These are phyloP conservation scores for Sinocyclocheilus rhinocerous DNA, from an alignment of 2,113 vertebrate genomes.

Conservation along the genomic window DNA sequence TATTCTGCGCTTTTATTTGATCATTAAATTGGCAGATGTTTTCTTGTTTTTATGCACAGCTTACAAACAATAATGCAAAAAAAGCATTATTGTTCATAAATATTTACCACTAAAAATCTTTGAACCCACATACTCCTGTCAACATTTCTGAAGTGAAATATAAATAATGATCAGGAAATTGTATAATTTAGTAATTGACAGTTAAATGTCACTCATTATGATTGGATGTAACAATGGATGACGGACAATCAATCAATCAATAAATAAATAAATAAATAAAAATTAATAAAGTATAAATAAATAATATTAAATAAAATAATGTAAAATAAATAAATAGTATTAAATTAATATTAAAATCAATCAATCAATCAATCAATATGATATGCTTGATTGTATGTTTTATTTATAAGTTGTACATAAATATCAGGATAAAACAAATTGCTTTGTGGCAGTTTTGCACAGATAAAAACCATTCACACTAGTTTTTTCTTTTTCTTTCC, in stretches of 20 bases:
- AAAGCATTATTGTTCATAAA: not conserved
- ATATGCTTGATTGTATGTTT: not conserved
- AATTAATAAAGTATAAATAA: too few species aligned
- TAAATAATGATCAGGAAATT: not conserved
- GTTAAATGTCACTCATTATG: not conserved
- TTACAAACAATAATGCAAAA: not conserved
- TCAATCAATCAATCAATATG: too few species aligned
- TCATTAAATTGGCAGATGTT: not conserved
- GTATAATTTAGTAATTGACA: not conserved
- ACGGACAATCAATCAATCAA: too few species aligned
- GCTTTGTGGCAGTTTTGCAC: too few species aligned
- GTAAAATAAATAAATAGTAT: too few species aligned
- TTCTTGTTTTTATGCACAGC: constrained; percentile 5
- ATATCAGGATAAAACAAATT: not conserved
- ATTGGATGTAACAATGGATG: too few species aligned
- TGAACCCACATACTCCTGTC: not conserved
- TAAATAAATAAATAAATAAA: too few species aligned
- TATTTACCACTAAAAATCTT: not conserved
- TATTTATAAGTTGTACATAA: too few species aligned
- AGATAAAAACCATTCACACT: too few species aligned
- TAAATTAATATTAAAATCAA: too few species aligned
- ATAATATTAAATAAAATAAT: too few species aligned
- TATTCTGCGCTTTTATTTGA: not conserved
- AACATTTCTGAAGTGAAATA: not conserved
- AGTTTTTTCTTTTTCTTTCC: too few species aligned